Conservation (phyloP, 2,888 invertebrate genomes). For the Nysson spinosus region DNA sequence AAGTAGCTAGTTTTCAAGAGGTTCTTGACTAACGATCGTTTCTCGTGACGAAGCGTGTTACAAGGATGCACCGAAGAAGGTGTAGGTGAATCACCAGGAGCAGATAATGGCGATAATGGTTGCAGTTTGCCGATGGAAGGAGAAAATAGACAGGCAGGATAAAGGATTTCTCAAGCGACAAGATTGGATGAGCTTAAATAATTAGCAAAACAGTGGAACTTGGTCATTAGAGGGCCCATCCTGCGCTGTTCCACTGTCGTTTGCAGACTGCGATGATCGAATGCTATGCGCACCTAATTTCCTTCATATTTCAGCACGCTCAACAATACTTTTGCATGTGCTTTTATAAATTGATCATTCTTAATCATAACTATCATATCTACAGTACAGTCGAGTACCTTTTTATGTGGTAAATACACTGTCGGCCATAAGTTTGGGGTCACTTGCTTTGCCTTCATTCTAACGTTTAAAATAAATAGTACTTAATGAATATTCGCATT, state of each 20-base stretch:
- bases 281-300: conserved; percentile 21
- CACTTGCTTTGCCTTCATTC: too few relatives aligned
- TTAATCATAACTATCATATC: too few relatives aligned
- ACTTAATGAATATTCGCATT: too few relatives aligned
- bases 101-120: conserved; percentile 1
- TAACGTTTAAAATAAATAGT: too few relatives aligned
- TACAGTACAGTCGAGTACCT: too few relatives aligned
- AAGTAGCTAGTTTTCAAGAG: conserved; percentile 37
- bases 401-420: too few relatives aligned
- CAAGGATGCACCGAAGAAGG: conserved; percentile 46
- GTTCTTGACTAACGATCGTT: conserved; percentile 65
- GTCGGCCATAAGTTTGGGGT: too few relatives aligned
- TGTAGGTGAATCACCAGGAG: conserved; percentile 29
- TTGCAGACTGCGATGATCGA: conserved; percentile 41
- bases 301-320: neutral
- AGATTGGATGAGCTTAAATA: conserved; percentile 59
- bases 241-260: conserved; percentile 52
- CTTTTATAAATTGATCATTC: neutral
- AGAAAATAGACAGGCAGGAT: conserved; percentile 26
- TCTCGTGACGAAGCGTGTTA: conserved; percentile 62
- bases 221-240: conserved; percentile 58
- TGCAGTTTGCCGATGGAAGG: too few relatives aligned
- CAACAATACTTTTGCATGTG: neutral
- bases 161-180: conserved; percentile 36
- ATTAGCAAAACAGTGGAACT: conserved; percentile 69